Conservation (phyloP, 2,888 invertebrate species). For the Diarsia brunnea region DNA sequence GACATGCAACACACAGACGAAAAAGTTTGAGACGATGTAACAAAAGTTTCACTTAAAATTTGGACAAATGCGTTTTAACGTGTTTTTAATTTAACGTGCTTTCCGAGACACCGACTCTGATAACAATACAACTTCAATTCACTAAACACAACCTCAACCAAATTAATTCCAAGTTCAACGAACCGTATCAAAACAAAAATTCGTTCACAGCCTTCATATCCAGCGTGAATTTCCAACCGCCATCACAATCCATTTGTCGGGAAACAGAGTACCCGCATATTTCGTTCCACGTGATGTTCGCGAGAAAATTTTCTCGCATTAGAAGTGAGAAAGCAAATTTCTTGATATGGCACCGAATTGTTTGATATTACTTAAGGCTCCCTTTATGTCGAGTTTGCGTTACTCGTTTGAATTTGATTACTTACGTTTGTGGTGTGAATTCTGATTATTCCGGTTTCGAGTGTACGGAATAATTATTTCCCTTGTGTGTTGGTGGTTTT, state of each 20-base stretch:
- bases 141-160: neutral
- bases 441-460: constrained; percentile 39
- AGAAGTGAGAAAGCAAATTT: constrained; percentile 59
- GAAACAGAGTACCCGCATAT: constrained; percentile 72
- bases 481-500: constrained; percentile 22
- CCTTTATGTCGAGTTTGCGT: constrained; percentile 41
- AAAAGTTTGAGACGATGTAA: too few relatives aligned
- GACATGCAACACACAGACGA: too few relatives aligned
- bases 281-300: constrained; percentile 63
- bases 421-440: constrained; percentile 45
- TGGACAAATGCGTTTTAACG: too few relatives aligned
- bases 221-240: constrained; percentile 59
- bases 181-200: constrained; percentile 49
- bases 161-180: constrained; percentile 21
- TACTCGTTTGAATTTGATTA: constrained; percentile 50
- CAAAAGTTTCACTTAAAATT: too few relatives aligned
- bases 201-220: constrained; percentile 47
- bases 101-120: too few relatives aligned
- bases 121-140: neutral
- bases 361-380: constrained; percentile 54
- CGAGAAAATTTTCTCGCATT: constrained; percentile 64
- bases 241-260: constrained; percentile 73
- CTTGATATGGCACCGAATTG: constrained; percentile 55
- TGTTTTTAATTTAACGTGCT: too few relatives aligned
- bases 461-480: constrained; percentile 33